phyloP scores from a whole-genome alignment of 2,797 vertebrate genomes.

The Oreonectes daqikongensis region DNA sequence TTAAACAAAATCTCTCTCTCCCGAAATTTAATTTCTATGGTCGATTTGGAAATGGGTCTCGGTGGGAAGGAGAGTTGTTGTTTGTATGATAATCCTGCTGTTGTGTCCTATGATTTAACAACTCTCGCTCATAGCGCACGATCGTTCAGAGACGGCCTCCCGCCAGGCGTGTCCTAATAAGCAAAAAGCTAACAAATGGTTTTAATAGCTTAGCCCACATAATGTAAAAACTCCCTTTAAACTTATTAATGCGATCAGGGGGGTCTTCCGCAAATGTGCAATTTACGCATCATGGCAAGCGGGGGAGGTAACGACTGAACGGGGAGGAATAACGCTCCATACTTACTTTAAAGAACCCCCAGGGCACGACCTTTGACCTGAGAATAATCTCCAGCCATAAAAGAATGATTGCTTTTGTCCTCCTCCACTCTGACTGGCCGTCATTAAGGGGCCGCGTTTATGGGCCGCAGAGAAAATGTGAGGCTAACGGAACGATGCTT shows the following conservation, averaged over 20 bases:
- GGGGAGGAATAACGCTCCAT: conserved; percentile 81
- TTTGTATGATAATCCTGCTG: conserved; percentile 55
- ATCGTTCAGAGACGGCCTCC: conserved; percentile 49
- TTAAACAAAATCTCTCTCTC: conserved; percentile 1
- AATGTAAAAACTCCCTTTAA: conserved; percentile 66
- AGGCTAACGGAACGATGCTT: conserved; percentile 53
- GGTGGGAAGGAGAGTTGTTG: conserved; percentile 53
- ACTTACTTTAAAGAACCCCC: conserved; percentile 85
- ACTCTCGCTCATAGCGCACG: conserved; percentile 63
- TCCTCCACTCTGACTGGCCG: conserved; percentile 64
- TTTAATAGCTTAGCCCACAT: conserved; percentile 78
- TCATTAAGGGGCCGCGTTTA: conserved; percentile 77
- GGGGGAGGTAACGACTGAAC: conserved; percentile 79
- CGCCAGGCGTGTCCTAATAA: conserved; percentile 78
- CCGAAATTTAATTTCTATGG: conserved; percentile 36
- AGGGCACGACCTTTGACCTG: conserved; percentile 79
- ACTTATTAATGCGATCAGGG: conserved; percentile 62
- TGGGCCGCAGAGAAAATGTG: conserved; percentile 67
- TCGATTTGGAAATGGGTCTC: conserved; percentile 51
- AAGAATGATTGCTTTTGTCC: conserved; percentile 68
- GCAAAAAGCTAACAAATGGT: conserved; percentile 83
- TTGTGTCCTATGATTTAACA: conserved; percentile 72
- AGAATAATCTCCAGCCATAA: conserved; percentile 68
- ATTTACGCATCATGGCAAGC: conserved; percentile 79
- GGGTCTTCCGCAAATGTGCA: conserved; percentile 67